These are phyloP conservation scores for Channa argus DNA, from an alignment of 2,113 vertebrate species.

Conservation along the genomic window DNA sequence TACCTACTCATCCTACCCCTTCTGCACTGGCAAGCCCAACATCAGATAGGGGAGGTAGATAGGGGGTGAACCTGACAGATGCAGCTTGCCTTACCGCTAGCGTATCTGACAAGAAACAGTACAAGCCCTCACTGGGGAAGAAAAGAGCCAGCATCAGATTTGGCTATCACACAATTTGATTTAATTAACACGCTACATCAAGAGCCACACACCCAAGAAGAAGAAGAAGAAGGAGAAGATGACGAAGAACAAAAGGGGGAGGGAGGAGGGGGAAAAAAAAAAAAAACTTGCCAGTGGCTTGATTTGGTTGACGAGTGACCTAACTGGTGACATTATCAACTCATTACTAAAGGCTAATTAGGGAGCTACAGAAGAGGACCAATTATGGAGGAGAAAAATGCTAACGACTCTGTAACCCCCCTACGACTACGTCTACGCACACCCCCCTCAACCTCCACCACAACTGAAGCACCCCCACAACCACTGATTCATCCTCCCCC, in stretches of 20 bases:
- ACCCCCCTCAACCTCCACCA: conserved; percentile 20
- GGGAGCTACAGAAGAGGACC: conserved; percentile 84
- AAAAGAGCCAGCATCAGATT: conserved; percentile 82
- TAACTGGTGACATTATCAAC: conserved; percentile 87
- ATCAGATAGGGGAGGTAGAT: conserved; percentile 60
- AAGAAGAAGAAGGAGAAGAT: conserved; percentile 2
- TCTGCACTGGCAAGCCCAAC: conserved; percentile 20
- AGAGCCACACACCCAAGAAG: conserved; percentile 52
- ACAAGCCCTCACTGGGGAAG: conserved; percentile 79
- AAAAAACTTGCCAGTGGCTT: conserved; percentile 42
- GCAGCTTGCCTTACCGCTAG: conserved; percentile 26
- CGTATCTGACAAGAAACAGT: conserved; percentile 59
- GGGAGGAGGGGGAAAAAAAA: background rate
- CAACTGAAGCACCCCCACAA: conserved; percentile 15
- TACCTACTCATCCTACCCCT: conserved; percentile 32
- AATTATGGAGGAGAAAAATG: conserved; percentile 83
- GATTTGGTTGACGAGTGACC: conserved; percentile 82
- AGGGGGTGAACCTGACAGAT: conserved; percentile 33
- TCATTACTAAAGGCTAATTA: conserved; percentile 89
- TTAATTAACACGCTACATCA: conserved; percentile 87
- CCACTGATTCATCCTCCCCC: conserved; percentile 66
- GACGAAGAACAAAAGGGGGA: no score
- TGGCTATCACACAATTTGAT: conserved; percentile 83
- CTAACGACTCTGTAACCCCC: conserved; percentile 74
- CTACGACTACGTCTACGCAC: conserved; percentile 28